Conservation (phyloP, 1,140 invertebrate species). For the Euglossa dilemma region DNA sequence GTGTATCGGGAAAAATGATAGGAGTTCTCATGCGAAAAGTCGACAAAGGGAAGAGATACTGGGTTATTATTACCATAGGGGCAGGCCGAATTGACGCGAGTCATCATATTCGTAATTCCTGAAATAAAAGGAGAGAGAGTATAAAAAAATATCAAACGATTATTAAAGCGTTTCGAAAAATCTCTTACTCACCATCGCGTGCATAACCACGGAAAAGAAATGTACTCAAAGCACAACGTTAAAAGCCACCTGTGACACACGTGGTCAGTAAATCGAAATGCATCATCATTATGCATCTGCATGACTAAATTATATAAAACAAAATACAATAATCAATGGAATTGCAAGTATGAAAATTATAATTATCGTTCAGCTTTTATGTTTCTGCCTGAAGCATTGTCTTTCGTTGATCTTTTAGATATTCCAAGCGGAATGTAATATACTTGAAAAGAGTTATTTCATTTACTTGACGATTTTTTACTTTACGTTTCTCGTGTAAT, state of each 20-base stretch:
- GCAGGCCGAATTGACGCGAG: background rate
- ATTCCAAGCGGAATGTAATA: background rate
- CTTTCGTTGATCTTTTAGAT: background rate
- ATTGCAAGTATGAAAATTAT: no score
- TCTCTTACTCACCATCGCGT: background rate
- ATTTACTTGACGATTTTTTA: no score
- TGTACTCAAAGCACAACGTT: conserved; percentile 9
- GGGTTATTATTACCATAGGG: background rate
- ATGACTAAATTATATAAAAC: background rate
- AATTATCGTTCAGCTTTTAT: background rate
- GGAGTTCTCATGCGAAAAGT: conserved; percentile 17
- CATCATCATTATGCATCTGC: background rate
- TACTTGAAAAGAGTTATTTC: no score
- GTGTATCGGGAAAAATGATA: conserved; percentile 30
- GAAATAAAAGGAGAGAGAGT: background rate
- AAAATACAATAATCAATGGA: background rate
- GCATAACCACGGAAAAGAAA: background rate
- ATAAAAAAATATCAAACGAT: background rate
- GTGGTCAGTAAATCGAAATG: background rate
- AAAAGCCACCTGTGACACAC: background rate
- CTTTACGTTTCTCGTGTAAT: no score
- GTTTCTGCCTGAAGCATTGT: background rate
- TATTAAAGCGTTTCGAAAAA: background rate
- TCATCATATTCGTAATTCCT: background rate
- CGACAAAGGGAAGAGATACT: background rate